phyloP scores from a whole-genome alignment of 2,797 vertebrate genomes.

The Otolemur crassicaudatus region DNA sequence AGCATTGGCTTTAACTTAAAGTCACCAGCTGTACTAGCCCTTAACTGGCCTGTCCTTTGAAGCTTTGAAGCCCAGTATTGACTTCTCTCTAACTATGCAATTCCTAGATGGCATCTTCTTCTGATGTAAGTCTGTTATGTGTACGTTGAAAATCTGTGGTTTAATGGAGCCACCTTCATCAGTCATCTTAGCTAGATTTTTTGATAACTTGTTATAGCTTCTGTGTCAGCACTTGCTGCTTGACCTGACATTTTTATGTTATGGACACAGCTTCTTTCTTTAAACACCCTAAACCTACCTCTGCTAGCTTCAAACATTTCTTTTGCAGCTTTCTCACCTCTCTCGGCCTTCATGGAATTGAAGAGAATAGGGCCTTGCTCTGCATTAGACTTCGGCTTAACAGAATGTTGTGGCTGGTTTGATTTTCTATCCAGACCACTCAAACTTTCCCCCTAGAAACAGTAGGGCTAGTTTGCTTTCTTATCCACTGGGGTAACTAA shows the following conservation, averaged over 20 bases:
- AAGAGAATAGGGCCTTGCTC: not conserved
- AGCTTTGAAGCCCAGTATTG: not conserved
- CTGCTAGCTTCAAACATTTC: not conserved
- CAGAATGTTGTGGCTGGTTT: not conserved
- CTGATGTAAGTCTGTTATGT: not conserved
- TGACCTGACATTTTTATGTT: not conserved
- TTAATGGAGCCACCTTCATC: not conserved
- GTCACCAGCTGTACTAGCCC: not conserved
- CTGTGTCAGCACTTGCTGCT: not conserved
- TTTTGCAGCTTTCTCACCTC: not conserved
- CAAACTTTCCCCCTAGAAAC: not conserved
- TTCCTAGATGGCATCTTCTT: not conserved
- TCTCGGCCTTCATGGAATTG: not conserved
- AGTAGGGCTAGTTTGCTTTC: not conserved
- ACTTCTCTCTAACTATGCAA: not conserved
- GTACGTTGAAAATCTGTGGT: not conserved
- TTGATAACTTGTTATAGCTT: not conserved
- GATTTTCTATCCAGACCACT: not conserved
- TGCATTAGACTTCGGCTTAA: not conserved
- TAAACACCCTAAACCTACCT: not conserved
- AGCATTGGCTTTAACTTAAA: not conserved
- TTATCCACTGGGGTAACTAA: not conserved
- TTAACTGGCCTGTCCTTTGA: not conserved
- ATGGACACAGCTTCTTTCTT: not conserved
- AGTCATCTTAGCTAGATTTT: not conserved